A percentile compares a stretch with the other conserved stretches of the same genome.
phyloP scores from a whole-genome alignment of 2,888 invertebrate species.

The Euspilapteryx auroguttella region DNA sequence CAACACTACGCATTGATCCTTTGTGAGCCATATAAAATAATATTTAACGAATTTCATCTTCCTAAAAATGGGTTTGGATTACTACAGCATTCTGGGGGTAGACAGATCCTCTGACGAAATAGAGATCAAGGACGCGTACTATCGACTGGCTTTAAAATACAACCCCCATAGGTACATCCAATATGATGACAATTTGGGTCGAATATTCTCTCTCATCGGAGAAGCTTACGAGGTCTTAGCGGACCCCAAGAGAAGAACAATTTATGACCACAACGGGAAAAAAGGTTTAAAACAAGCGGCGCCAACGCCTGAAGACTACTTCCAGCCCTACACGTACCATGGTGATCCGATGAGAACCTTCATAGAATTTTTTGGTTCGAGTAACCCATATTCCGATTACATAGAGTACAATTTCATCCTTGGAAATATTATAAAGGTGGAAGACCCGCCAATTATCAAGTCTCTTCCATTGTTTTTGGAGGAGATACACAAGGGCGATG shows the following conservation, averaged over 20 bases:
- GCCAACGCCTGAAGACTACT: constrained; percentile 66
- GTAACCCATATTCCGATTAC: constrained; percentile 80
- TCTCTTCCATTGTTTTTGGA: constrained; percentile 53
- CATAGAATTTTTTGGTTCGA: constrained; percentile 80
- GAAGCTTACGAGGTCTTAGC: constrained; percentile 82
- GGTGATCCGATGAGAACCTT: constrained; percentile 76
- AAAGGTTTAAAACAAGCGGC: constrained; percentile 82
- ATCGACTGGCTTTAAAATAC: constrained; percentile 59
- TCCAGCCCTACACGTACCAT: constrained; percentile 78
- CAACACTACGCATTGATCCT: too few relatives aligned
- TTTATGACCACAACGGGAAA: constrained; percentile 90
- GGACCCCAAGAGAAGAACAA: constrained; percentile 67
- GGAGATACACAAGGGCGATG: constrained; percentile 69
- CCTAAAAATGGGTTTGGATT: constrained; percentile 77
- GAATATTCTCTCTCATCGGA: constrained; percentile 65
- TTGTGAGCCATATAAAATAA: too few relatives aligned
- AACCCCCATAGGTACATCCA: constrained; percentile 58
- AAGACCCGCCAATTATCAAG: constrained; percentile 46
- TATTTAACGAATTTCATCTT: too few relatives aligned
- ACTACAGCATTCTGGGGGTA: constrained; percentile 75
- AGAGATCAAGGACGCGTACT: constrained; percentile 73
- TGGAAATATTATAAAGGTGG: constrained; percentile 65
- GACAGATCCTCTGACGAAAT: constrained; percentile 64
- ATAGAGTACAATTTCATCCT: constrained; percentile 68
- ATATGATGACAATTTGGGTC: constrained; percentile 43